phyloP scores from a whole-genome alignment of 2,888 invertebrate species.

The Leucozona laternaria region DNA sequence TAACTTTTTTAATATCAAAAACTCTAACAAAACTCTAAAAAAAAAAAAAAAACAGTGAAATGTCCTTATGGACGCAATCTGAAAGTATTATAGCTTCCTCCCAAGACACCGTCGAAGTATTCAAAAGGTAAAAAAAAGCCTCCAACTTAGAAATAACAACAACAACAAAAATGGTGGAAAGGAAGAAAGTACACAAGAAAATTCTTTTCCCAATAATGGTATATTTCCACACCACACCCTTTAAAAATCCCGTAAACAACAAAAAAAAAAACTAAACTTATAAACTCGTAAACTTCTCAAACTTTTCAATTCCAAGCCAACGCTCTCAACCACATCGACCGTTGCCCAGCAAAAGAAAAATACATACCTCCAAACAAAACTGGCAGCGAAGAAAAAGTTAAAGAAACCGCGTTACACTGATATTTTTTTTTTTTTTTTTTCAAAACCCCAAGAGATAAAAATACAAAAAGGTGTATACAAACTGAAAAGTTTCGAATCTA shows the following conservation, averaged over 20 bases:
- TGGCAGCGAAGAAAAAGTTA: slow-evolving; percentile 4
- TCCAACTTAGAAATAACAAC: slow-evolving; percentile 20
- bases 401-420: slow-evolving; percentile 31
- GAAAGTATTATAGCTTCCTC: slow-evolving; percentile 38
- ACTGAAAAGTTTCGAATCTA: slow-evolving; percentile 40
- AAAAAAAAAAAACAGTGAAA: slow-evolving; percentile 10
- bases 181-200: not conserved
- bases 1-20: slow-evolving; percentile 69
- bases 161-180: not conserved
- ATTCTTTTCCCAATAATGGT: slow-evolving; percentile 34
- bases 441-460: slow-evolving; percentile 38
- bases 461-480: not conserved
- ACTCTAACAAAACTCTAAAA: not conserved
- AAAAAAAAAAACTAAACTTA: slow-evolving; percentile 7
- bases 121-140: slow-evolving; percentile 30
- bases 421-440: slow-evolving; percentile 7
- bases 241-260: slow-evolving; percentile 33
- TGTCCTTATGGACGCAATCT: slow-evolving; percentile 28
- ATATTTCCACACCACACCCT: slow-evolving; percentile 27
- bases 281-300: slow-evolving; percentile 39
- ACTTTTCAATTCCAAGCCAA: slow-evolving; percentile 56
- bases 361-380: slow-evolving; percentile 28
- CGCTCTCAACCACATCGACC: slow-evolving; percentile 45
- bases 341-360: slow-evolving; percentile 26
- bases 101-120: slow-evolving; percentile 28